Conservation (phyloP, 2,797 vertebrate genomes). For the Hylomyscus alleni region DNA sequence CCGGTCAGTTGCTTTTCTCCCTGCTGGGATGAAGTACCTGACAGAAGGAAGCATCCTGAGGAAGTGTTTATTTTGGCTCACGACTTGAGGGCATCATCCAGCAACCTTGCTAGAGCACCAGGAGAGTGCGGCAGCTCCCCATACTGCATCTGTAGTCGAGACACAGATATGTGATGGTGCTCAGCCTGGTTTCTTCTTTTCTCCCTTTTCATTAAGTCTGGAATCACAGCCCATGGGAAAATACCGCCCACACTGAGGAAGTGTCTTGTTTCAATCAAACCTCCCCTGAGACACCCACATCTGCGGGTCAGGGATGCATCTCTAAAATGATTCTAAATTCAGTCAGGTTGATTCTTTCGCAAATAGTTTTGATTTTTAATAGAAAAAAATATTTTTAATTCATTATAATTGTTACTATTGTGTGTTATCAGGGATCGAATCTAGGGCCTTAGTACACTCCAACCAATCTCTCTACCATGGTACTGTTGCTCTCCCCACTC, state of each 20-base stretch:
- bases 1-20: background rate
- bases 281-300: background rate
- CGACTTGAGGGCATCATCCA: background rate
- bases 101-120: background rate
- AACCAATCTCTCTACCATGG: background rate
- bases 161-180: background rate
- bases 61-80: background rate
- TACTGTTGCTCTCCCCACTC: too few species aligned
- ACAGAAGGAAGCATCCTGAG: background rate
- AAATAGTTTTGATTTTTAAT: background rate
- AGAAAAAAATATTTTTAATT: background rate
- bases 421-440: background rate
- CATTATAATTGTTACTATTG: background rate
- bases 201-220: background rate
- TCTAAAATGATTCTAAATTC: background rate
- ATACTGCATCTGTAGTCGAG: background rate
- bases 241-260: background rate
- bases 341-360: background rate
- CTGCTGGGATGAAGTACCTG: background rate
- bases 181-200: background rate
- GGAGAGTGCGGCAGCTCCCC: background rate
- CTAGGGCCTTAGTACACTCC: background rate
- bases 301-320: background rate
- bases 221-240: background rate
- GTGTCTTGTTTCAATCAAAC: background rate